Evolutionary conservation across 1,140 invertebrate genomes (phyloP), one percentile per base, ranked within the genome.

Genomic region (Conus ventricosus): DNA sequence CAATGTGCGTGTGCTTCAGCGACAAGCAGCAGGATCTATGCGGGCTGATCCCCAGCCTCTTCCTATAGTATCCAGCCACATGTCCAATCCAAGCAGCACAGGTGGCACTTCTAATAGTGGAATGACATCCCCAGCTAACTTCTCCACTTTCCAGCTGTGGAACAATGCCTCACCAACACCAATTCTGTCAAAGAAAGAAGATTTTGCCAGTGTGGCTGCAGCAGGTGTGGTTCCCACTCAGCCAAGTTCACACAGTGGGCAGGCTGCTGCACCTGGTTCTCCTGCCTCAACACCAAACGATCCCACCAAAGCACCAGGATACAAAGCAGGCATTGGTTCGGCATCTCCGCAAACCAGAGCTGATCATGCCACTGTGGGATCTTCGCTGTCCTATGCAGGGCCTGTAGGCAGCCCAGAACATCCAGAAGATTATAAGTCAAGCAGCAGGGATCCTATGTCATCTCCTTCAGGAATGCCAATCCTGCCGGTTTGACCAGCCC

Each of bases 181-280:
- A 95, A 96, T 97, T 96, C 96, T 96, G n/a, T 95, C 96, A 93
- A 97, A 97, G 93, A 96, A 96, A 91, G 97, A 96, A 91, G 96
- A 96, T 94, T 97, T 97, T 95, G 97, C 97, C 11, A 97, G 96
- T 87, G 97, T 97, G 51, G 97, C 97, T 89, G 97, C 97, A 17
- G 96, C 96, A 80, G 96, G 96, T 39, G 95, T 90, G 63, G 92
- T 93, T 94, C 95, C 63, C 27, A 91, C 95, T 88, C 93, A 94
- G 89, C 92, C 95, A 23, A 92, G 90, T 80, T 84, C 90, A 82
- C 91, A 88, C 13, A 86, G 89, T n/a, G 90, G 91, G 53, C 88
- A 88, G 51, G 75, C 87, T 83, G 67, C 78, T 88, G 92, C 89
- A 90, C 94, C 51, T 92, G 95, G 13, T 95, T 94, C 80, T 95